Percentiles rank a stretch among this genome's conserved stretches.
Evolutionary conservation across 2,888 invertebrate species (phyloP).

Genomic region (Parthenolecanium corni): DNA sequence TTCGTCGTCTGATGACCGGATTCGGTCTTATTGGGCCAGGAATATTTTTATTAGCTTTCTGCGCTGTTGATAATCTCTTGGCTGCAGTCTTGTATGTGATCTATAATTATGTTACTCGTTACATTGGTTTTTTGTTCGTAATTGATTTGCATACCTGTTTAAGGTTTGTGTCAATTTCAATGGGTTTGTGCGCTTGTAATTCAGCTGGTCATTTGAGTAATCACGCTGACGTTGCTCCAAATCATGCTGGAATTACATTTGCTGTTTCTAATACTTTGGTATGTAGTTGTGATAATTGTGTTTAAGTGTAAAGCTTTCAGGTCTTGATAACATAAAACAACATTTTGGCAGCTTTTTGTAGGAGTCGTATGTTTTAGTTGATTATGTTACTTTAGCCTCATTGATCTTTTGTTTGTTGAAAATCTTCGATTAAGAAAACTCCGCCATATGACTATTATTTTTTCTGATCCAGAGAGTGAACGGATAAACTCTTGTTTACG

Average conservation of each 20-base stretch:
- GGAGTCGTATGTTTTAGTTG: neutral
- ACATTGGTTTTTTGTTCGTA: slow-evolving; percentile 18
- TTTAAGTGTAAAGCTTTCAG: no score
- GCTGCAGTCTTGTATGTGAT: slow-evolving; percentile 52
- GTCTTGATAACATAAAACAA: no score
- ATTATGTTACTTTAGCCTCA: no score
- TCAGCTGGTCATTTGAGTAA: slow-evolving; percentile 65
- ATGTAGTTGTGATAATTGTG: slow-evolving; percentile 32
- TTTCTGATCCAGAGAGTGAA: no score
- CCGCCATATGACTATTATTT: no score
- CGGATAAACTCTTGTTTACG: no score
- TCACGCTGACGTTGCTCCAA: slow-evolving; percentile 64
- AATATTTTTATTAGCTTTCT: slow-evolving; percentile 56
- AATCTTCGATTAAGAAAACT: no score
- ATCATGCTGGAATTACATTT: slow-evolving; percentile 64
- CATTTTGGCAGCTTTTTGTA: no score
- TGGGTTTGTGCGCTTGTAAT: slow-evolving; percentile 63
- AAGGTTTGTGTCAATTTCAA: slow-evolving; percentile 58
- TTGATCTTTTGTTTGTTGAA: no score
- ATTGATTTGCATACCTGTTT: slow-evolving; percentile 31
- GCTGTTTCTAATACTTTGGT: slow-evolving; percentile 63
- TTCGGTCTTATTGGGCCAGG: slow-evolving; percentile 60
- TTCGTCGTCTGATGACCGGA: slow-evolving; percentile 57
- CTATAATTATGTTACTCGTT: neutral
- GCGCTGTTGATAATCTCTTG: slow-evolving; percentile 54